Conservation (phyloP, 2,797 vertebrate genomes). For the Microctenopoma steveboyesi region DNA sequence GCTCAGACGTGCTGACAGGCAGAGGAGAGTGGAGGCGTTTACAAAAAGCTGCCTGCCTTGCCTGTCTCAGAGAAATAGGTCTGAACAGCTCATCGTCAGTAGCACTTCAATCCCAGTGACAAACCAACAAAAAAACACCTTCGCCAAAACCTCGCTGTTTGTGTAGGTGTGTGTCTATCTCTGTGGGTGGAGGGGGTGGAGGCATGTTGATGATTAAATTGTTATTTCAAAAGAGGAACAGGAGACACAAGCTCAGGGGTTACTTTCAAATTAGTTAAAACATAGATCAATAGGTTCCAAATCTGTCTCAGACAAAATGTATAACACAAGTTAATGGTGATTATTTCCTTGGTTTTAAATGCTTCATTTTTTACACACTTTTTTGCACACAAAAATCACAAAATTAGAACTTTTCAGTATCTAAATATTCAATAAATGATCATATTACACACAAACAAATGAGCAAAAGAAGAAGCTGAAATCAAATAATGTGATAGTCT, state of each 20-base stretch:
- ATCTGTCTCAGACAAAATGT: too few relatives aligned
- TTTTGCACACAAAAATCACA: too few relatives aligned
- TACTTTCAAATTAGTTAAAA: background rate
- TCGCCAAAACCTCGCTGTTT: background rate
- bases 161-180: conserved; percentile 13
- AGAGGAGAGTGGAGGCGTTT: conserved; percentile 75
- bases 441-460: too few relatives aligned
- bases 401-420: too few relatives aligned
- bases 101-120: conserved; percentile 30
- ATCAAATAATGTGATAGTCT: too few relatives aligned
- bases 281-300: too few relatives aligned
- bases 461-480: too few relatives aligned
- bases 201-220: conserved; percentile 14
- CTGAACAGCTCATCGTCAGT: conserved; percentile 42
- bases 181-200: background rate
- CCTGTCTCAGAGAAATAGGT: conserved; percentile 27
- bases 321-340: too few relatives aligned
- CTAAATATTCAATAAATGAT: too few relatives aligned
- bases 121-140: conserved; percentile 20
- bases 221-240: conserved; percentile 8
- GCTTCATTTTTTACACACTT: too few relatives aligned
- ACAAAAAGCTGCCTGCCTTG: conserved; percentile 66
- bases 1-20: conserved; percentile 49
- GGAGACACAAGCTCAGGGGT: background rate
- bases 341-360: too few relatives aligned